phyloP scores from a whole-genome alignment of 2,113 vertebrate species.

The Callopanchax toddi region DNA sequence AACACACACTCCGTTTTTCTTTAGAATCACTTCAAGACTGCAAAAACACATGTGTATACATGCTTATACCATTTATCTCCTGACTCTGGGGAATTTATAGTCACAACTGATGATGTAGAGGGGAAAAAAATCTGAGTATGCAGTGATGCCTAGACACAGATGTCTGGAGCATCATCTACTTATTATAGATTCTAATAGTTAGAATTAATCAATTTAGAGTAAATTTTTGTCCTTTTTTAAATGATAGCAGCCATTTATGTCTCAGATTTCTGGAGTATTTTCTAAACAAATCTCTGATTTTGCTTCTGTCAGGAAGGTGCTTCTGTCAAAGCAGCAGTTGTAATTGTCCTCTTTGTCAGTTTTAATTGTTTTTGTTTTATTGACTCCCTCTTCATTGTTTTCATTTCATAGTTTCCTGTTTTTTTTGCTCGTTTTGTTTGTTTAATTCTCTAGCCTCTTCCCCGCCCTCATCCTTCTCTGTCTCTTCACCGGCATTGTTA shows the following conservation, averaged over 20 bases:
- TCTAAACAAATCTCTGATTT: slow-evolving; percentile 10
- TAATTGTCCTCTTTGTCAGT: slow-evolving; percentile 4
- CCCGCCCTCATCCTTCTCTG: not conserved
- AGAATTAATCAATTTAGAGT: slow-evolving; percentile 4
- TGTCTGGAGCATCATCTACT: not conserved
- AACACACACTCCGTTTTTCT: slow-evolving; percentile 13
- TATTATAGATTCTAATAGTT: not conserved
- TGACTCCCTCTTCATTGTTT: slow-evolving; percentile 21
- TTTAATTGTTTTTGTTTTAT: slow-evolving; percentile 48
- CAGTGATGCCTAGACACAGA: slow-evolving; percentile 3
- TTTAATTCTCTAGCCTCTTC: slow-evolving; percentile 9
- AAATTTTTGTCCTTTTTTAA: not conserved
- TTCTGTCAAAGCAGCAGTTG: slow-evolving; percentile 7
- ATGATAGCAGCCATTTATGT: not conserved
- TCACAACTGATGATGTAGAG: not conserved
- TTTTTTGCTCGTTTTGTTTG: slow-evolving; percentile 44
- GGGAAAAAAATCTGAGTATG: not conserved
- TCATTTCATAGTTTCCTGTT: slow-evolving; percentile 39
- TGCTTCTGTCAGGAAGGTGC: slow-evolving; percentile 4
- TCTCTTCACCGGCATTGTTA: slow-evolving; percentile 25
- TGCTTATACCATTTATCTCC: slow-evolving; percentile 4
- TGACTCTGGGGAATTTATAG: slow-evolving; percentile 6
- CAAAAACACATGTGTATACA: slow-evolving; percentile 27
- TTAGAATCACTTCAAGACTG: slow-evolving; percentile 38
- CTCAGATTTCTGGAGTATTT: slow-evolving; percentile 1